phyloP scores from a whole-genome alignment of 2,113 vertebrate species.

The Xiphias gladius region DNA sequence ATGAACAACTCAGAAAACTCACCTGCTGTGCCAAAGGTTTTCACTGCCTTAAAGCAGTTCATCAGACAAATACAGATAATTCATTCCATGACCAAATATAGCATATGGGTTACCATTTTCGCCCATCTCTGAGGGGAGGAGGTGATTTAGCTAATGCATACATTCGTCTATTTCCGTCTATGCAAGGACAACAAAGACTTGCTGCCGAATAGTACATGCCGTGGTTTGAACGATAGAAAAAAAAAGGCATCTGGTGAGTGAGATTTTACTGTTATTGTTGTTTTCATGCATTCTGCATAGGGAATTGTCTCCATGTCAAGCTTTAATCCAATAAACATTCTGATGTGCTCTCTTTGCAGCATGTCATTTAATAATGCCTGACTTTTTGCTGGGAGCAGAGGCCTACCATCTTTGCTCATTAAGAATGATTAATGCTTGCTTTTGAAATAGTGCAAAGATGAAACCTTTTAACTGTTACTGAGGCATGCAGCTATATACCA shows the following conservation, averaged over 20 bases:
- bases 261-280: slow-evolving; percentile 70
- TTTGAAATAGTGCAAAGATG: slow-evolving; percentile 63
- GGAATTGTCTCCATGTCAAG: slow-evolving; percentile 76
- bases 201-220: slow-evolving; percentile 51
- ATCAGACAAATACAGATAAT: slow-evolving; percentile 63
- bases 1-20: slow-evolving; percentile 69
- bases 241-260: slow-evolving; percentile 57
- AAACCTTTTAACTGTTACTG: slow-evolving; percentile 61
- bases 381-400: slow-evolving; percentile 67
- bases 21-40: slow-evolving; percentile 67
- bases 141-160: slow-evolving; percentile 49
- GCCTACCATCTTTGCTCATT: slow-evolving; percentile 61
- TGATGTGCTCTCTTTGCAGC: slow-evolving; percentile 73
- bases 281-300: slow-evolving; percentile 74
- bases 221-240: slow-evolving; percentile 49
- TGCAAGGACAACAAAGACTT: slow-evolving; percentile 62
- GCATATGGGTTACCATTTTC: slow-evolving; percentile 70
- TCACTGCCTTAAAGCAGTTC: slow-evolving; percentile 53
- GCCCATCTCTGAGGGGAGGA: slow-evolving; percentile 48
- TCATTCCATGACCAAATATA: slow-evolving; percentile 68
- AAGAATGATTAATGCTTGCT: slow-evolving; percentile 69
- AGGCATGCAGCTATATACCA: slow-evolving; percentile 35
- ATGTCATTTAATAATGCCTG: slow-evolving; percentile 72
- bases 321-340: slow-evolving; percentile 84
- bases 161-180: slow-evolving; percentile 53